Evolutionary conservation across 2,113 vertebrate species (phyloP).

Genomic region (Dipodomys spectabilis): DNA sequence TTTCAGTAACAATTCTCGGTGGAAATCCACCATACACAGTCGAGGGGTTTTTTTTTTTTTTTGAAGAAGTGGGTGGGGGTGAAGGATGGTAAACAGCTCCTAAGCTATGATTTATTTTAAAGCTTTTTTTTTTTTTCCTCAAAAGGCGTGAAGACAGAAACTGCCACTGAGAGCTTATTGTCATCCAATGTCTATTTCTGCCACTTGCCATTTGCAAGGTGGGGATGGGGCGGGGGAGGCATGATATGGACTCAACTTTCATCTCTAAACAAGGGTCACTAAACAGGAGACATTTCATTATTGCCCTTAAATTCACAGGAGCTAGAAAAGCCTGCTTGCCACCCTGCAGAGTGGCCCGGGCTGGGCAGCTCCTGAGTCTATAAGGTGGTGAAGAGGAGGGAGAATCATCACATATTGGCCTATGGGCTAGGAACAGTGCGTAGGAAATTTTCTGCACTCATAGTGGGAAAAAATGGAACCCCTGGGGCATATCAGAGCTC

Average conservation of each 20-base stretch:
- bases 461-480: conserved; percentile 12
- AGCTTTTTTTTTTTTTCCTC: background rate
- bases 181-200: conserved; percentile 64
- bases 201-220: conserved; percentile 68
- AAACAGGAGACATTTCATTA: conserved; percentile 74
- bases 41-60: background rate
- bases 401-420: background rate
- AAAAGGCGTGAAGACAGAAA: conserved; percentile 62
- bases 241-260: conserved; percentile 73
- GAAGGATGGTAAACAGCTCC: conserved; percentile 61
- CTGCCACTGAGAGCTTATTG: conserved; percentile 60
- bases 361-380: background rate
- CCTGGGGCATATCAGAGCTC: background rate
- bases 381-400: conserved; percentile 13
- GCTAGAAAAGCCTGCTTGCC: conserved; percentile 53
- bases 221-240: conserved; percentile 11
- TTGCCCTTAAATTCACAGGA: conserved; percentile 71
- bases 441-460: background rate
- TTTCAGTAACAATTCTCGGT: conserved; percentile 63
- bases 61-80: conserved; percentile 39
- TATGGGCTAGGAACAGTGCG: conserved; percentile 12
- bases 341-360: conserved; percentile 27
- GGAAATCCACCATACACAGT: conserved; percentile 15
- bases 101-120: conserved; percentile 70
- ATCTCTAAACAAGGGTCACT: conserved; percentile 73